Evolutionary conservation across 2,113 vertebrate genomes (phyloP).

Genomic region (Rynchops niger): DNA sequence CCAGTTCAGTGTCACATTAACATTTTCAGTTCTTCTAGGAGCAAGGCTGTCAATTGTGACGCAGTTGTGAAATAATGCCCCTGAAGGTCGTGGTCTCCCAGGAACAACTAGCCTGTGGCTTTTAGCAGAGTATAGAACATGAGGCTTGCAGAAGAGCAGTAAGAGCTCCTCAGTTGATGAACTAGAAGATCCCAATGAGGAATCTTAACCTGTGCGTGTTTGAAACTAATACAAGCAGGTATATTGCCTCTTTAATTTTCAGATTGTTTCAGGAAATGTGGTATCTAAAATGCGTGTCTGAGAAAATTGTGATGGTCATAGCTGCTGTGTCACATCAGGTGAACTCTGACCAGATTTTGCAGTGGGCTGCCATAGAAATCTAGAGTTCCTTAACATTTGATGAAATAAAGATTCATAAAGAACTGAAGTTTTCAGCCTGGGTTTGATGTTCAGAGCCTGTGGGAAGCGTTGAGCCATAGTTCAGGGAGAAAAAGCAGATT

Average conservation of each 20-base stretch:
- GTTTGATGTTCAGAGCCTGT: not conserved
- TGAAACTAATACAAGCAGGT: not conserved
- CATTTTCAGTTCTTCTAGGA: fast-evolving
- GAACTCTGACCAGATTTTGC: not conserved
- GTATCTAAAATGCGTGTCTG: fast-evolving
- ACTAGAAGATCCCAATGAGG: not conserved
- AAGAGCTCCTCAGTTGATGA: not conserved
- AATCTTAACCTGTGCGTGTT: too few relatives aligned
- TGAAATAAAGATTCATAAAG: not conserved
- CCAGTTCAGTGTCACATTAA: fast-evolving
- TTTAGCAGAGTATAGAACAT: fast-evolving
- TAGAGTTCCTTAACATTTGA: not conserved
- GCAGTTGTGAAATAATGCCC: fast-evolving
- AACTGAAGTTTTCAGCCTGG: not conserved
- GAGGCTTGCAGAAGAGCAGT: not conserved
- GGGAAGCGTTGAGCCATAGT: not conserved
- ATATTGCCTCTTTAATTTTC: fast-evolving
- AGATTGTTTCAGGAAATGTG: not conserved
- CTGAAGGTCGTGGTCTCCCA: too few relatives aligned
- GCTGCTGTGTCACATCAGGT: not conserved
- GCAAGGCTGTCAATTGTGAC: fast-evolving
- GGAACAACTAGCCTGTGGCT: not conserved
- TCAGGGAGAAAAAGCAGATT: not conserved
- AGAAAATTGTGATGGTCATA: fast-evolving
- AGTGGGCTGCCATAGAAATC: not conserved